Percentiles rank a stretch among this genome's conserved stretches.
These are phyloP conservation scores for Eupithecia exiguata DNA, from an alignment of 2,888 invertebrate species.

Conservation along the genomic window DNA sequence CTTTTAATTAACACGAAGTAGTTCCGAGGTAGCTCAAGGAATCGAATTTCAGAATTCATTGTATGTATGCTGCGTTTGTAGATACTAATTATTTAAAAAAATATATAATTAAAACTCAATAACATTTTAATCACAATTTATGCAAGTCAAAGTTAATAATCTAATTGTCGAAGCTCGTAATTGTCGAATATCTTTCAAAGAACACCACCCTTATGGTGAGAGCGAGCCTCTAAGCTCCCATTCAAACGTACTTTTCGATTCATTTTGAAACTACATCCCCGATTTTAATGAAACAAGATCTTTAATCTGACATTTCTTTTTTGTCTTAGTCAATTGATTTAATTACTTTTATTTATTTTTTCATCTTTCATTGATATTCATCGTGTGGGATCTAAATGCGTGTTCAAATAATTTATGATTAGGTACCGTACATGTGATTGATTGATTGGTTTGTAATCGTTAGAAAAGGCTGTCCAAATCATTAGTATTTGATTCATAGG, in stretches of 20 bases:
- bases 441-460: constrained; percentile 14
- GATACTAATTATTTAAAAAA: no score
- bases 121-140: no score
- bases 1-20: not conserved
- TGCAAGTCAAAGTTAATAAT: no score
- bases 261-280: no score
- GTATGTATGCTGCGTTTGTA: no score
- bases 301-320: not conserved
- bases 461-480: constrained; percentile 6
- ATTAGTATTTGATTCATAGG: constrained; percentile 10
- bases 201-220: no score
- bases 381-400: constrained; percentile 4
- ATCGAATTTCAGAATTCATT: not conserved
- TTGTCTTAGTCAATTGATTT: not conserved
- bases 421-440: not conserved
- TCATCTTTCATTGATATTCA: not conserved
- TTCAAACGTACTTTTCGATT: no score
- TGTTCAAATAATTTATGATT: constrained; percentile 7
- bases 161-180: no score
- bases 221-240: no score
- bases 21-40: not conserved
- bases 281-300: no score
- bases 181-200: no score
- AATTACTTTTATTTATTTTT: not conserved
- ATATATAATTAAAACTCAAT: no score